These are phyloP conservation scores for Pantala flavescens DNA, from an alignment of 1,140 invertebrate genomes.

Conservation along the genomic window DNA sequence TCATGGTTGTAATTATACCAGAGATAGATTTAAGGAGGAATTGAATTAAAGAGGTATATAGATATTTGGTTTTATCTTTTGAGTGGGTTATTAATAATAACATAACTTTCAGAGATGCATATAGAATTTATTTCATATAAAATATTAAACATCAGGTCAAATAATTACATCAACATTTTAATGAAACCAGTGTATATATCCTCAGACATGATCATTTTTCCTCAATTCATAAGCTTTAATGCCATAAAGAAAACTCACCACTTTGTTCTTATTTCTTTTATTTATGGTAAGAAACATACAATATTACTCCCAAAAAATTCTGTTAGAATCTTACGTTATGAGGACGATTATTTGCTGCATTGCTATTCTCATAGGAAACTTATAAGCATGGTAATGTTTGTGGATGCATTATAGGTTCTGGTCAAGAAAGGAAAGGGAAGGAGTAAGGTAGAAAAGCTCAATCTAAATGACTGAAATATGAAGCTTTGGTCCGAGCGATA, in stretches of 20 bases:
- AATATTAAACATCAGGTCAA: background rate
- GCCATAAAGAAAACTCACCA: background rate
- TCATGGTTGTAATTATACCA: no score
- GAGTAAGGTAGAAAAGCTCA: background rate
- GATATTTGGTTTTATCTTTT: no score
- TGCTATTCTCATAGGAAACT: background rate
- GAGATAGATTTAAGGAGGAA: no score
- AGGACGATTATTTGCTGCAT: background rate
- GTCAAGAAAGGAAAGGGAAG: background rate
- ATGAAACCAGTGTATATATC: background rate
- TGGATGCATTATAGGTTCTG: background rate
- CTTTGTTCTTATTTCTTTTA: slow-evolving; percentile 4
- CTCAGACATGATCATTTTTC: background rate
- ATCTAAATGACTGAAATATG: background rate
- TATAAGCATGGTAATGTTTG: background rate
- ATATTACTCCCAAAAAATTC: slow-evolving; percentile 10
- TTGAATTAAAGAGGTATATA: no score
- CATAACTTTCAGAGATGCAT: background rate
- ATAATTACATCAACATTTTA: background rate
- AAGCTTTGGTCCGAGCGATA: background rate
- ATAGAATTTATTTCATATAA: slow-evolving; percentile 6
- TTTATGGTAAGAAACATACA: slow-evolving; percentile 10
- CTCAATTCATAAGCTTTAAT: background rate
- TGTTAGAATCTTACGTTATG: slow-evolving; percentile 1
- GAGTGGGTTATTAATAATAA: no score